Percentiles rank a stretch among this genome's conserved stretches.
phyloP scores from a whole-genome alignment of 2,113 vertebrate genomes.

The Antennarius striatus region DNA sequence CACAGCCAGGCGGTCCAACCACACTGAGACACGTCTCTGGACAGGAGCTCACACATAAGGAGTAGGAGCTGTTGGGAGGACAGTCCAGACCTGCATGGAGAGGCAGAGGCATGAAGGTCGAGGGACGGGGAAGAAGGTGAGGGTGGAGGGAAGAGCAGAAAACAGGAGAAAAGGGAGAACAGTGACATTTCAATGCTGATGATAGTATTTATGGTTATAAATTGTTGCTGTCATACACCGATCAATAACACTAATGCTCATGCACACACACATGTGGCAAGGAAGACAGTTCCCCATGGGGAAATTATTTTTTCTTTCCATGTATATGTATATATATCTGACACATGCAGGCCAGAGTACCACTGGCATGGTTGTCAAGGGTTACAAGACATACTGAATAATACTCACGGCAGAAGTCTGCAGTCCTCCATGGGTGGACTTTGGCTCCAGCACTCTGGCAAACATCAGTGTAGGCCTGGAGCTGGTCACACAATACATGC shows the following conservation, averaged over 20 bases:
- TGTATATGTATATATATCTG: no score
- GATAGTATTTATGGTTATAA: no score
- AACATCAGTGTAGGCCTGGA: constrained; percentile 80
- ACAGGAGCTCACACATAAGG: constrained; percentile 76
- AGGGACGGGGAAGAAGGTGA: not conserved
- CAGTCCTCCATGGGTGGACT: constrained; percentile 80
- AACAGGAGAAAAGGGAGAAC: no score
- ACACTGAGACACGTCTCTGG: constrained; percentile 76
- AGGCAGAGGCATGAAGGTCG: not conserved
- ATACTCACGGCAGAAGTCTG: constrained; percentile 83
- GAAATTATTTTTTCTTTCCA: no score
- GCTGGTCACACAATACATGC: constrained; percentile 78
- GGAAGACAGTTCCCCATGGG: no score
- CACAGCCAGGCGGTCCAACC: constrained; percentile 62
- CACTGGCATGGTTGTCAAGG: no score
- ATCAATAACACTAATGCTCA: no score
- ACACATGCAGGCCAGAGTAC: not conserved
- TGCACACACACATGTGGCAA: no score
- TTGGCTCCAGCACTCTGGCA: constrained; percentile 79
- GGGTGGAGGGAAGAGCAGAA: not conserved
- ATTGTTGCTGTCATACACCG: no score
- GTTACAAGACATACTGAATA: no score
- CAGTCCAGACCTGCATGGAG: constrained; percentile 72
- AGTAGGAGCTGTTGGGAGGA: constrained; percentile 81
- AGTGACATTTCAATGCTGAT: no score